Conservation (phyloP, 2,113 vertebrate genomes). For the Anoplopoma fimbria region DNA sequence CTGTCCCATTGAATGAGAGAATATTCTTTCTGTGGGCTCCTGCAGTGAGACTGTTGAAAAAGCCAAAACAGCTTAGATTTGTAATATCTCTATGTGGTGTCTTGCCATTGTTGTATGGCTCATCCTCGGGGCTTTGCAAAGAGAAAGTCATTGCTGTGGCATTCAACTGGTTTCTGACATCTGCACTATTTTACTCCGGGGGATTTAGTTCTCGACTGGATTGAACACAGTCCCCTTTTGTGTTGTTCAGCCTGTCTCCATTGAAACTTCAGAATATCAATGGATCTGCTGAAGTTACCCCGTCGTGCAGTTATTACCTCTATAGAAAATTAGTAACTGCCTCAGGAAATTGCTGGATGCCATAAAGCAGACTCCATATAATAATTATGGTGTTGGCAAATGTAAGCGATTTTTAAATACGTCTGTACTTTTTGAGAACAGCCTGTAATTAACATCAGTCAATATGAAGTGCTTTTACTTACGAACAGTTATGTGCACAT, state of each 20-base stretch:
- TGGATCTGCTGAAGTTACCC: constrained; percentile 21
- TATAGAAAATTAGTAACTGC: constrained; percentile 42
- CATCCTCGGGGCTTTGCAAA: constrained; percentile 56
- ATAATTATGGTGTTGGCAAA: constrained; percentile 50
- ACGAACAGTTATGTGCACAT: not conserved
- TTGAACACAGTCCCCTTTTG: constrained; percentile 38
- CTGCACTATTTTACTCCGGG: constrained; percentile 30
- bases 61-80: constrained; percentile 66
- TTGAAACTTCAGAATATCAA: constrained; percentile 21
- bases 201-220: constrained; percentile 45
- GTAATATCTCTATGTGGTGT: constrained; percentile 55
- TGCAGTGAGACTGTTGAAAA: constrained; percentile 53
- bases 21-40: constrained; percentile 50
- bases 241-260: constrained; percentile 15
- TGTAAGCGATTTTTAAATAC: constrained; percentile 38
- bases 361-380: constrained; percentile 6
- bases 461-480: constrained; percentile 26
- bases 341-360: constrained; percentile 6
- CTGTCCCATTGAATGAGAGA: constrained; percentile 56
- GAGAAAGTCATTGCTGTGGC: constrained; percentile 50
- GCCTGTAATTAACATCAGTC: constrained; percentile 58
- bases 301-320: constrained; percentile 21
- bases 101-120: constrained; percentile 57
- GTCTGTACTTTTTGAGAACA: constrained; percentile 24
- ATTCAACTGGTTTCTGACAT: constrained; percentile 60